Percentiles rank a stretch among this genome's conserved stretches.
Conservation (phyloP, 2,888 invertebrate species). For the Drosophila imparisetae region DNA sequence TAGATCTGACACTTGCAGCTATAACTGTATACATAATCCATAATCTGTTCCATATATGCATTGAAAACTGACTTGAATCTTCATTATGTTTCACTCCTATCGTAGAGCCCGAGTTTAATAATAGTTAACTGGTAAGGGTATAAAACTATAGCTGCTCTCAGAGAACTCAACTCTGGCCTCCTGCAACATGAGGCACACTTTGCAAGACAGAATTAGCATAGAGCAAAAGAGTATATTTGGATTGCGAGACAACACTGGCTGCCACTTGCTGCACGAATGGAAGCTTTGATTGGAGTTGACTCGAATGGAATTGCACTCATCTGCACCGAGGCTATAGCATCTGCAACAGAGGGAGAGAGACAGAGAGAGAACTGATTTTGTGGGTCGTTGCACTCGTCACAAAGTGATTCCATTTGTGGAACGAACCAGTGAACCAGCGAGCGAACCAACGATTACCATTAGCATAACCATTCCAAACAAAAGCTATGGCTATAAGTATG, state of each 20-base stretch:
- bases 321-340: slow-evolving; percentile 38
- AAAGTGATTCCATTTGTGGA: slow-evolving; percentile 30
- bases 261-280: neutral
- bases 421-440: slow-evolving; percentile 4
- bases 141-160: neutral
- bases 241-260: slow-evolving; percentile 15
- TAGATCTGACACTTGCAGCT: slow-evolving; percentile 4
- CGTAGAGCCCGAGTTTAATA: too few relatives aligned
- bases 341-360: slow-evolving; percentile 6
- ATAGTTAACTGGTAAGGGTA: too few relatives aligned
- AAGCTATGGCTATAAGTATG: neutral
- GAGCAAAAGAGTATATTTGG: slow-evolving; percentile 22
- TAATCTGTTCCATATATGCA: neutral
- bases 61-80: neutral
- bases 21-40: neutral
- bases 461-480: slow-evolving; percentile 16
- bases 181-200: neutral
- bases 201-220: neutral
- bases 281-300: slow-evolving; percentile 6
- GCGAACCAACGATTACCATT: slow-evolving; percentile 47
- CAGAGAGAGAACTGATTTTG: slow-evolving; percentile 36
- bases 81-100: too few relatives aligned
- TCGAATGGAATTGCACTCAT: neutral
- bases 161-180: neutral
- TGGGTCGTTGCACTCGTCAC: slow-evolving; percentile 37